These are phyloP conservation scores for Euborellia annulipes DNA, from an alignment of 1,140 invertebrate species.

Conservation along the genomic window DNA sequence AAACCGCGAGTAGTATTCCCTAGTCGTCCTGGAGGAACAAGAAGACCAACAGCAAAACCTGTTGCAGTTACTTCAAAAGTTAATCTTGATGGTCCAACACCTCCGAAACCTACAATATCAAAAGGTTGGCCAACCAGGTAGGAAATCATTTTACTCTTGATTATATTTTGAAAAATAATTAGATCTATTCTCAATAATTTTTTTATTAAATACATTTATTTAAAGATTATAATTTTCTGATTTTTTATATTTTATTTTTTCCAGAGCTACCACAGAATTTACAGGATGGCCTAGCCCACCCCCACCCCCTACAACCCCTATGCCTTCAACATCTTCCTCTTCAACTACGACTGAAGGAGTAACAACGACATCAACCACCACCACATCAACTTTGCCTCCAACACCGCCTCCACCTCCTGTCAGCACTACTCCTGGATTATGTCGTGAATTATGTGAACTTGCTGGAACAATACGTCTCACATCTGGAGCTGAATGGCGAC, in stretches of 20 bases:
- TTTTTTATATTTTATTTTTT: conserved; percentile 17
- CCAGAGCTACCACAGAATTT: conserved; percentile 68
- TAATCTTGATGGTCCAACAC: conserved; percentile 28
- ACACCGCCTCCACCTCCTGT: conserved; percentile 53
- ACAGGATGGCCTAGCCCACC: conserved; percentile 75
- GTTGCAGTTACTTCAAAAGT: no score
- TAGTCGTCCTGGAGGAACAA: conserved; percentile 43
- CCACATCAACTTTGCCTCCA: conserved; percentile 54
- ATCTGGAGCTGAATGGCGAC: conserved; percentile 63
- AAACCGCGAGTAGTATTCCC: conserved; percentile 46
- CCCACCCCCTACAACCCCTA: conserved; percentile 64
- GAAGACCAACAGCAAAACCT: conserved; percentile 38
- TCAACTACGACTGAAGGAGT: conserved; percentile 23
- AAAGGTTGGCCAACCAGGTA: conserved; percentile 69
- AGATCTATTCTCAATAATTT: background rate
- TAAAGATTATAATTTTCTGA: background rate
- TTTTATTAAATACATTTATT: background rate
- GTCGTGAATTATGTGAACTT: conserved; percentile 59
- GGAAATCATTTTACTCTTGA: conserved; percentile 9
- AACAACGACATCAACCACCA: conserved; percentile 35
- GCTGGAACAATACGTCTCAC: conserved; percentile 70
- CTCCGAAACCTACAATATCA: conserved; percentile 29
- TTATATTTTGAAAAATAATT: background rate
- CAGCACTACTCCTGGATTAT: conserved; percentile 66
- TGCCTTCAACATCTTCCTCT: conserved; percentile 19